phyloP scores from a whole-genome alignment of 2,113 vertebrate species.

The Myrmecophaga tridactyla region DNA sequence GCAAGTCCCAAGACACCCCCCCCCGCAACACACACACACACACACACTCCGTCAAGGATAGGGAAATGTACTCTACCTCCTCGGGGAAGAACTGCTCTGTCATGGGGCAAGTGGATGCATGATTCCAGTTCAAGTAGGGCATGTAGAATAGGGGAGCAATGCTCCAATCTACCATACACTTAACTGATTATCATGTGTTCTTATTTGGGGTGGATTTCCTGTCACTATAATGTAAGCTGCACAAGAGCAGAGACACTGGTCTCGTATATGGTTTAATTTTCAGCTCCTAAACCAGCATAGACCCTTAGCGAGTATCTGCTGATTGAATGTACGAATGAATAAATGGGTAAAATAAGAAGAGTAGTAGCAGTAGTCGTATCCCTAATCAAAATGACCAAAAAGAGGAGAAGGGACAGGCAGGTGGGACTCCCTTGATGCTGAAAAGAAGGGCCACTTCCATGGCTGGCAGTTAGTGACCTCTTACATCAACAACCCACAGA shows the following conservation, averaged over 20 bases:
- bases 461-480: not conserved
- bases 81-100: not conserved
- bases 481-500: rapidly evolving
- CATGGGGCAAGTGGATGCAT: not conserved
- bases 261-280: not conserved
- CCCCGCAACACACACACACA: too few species aligned
- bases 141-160: rapidly evolving
- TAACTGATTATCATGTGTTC: not conserved
- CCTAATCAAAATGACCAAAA: not conserved
- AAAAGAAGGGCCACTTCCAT: not conserved
- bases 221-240: not conserved
- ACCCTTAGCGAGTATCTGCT: not conserved
- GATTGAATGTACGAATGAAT: not conserved
- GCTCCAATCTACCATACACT: rapidly evolving
- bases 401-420: rapidly evolving
- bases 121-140: not conserved
- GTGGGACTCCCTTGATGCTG: not conserved
- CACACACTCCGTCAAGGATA: not conserved
- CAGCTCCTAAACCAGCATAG: not conserved
- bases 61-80: not conserved
- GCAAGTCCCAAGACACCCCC: not conserved
- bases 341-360: not conserved
- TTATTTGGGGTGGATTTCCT: not conserved
- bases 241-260: not conserved
- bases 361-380: rapidly evolving